Base-by-base conservation (phyloP, 2,888 invertebrate species). In the Polydrusus tereticollis region DNA sequence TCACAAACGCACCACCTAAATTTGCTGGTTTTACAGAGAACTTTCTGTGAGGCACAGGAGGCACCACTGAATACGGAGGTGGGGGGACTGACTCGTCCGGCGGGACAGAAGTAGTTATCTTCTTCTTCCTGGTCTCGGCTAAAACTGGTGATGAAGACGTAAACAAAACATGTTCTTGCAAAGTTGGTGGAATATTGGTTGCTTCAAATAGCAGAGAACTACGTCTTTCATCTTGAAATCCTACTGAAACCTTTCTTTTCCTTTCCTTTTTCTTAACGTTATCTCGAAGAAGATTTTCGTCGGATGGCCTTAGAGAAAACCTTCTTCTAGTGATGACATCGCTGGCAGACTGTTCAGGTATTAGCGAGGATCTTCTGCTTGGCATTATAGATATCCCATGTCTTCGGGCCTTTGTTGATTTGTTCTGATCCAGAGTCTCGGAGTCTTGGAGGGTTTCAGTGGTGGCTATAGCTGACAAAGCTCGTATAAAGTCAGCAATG, bases 401-500 rank as follows among this genome's bases (percentile, higher is more conserved):
- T 50, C 80, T 74, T 29, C 80, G 55, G 38, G 33, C 33, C 52
- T 65, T 77, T 6, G 76, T 67, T 1, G 74, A 64, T 14, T 60
- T 50, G 12, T 74, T 73, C 57, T 72, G 74, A 36, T 77, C 66
- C 6, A 88, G 78, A 10, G 86, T 85, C 16, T 88, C 89, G 10
- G 52, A 55, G 1, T 55, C 52, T 69, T 87, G 86, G 0, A 87
- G 86, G 18, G 77, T 80, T 26, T 79, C 80, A 0, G 86, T 83
- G 0, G 83, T 80, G 0, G 83, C 81, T 26, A 94, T 87, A n/a
- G 91, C 89, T 55, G 93, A 92, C 57, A 95, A 85, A 0, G 94
- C 94, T 67, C 94, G 87, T 23, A 95, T 88, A 64, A 95, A 88
- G 85, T 95, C 94, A 0, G 94, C 95, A 12, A 95, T 88, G 20